Base-by-base conservation (phyloP, 2,113 vertebrate species). In the Ranitomeya imitator region DNA sequence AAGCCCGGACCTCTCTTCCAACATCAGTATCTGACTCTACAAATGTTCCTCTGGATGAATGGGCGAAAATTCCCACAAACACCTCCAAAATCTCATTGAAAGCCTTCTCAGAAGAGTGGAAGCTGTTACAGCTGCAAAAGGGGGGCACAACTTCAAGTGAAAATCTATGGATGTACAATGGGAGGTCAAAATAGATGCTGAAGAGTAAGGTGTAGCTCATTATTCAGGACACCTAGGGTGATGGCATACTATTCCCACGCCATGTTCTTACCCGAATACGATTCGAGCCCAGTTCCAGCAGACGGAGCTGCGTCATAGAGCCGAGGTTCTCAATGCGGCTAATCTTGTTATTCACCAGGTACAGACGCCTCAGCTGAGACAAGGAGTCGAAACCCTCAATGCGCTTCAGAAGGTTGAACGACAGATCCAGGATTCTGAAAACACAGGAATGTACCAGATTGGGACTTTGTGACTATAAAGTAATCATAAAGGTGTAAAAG, bases 271-370 rank as follows among this genome's bases (percentile, higher is more conserved):
- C 98, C 96, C 98, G 94, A 88, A 99, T 98, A 74, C 98, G 97
- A 91, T 99, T 99, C 55, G 98, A 99, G 23, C 98, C 98, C 93
- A 99, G 93, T 93, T 99, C 98, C 76, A 99, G 93, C 97, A 99
- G 97, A 89, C 97, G 96, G 61, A 99, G 93, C 89, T 93, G 90
- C 16, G 93, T 93, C 74, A 99, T 90, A 89, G 91, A 95, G 85
- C 96, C 96, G 86, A 99, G 18, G 89, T 97, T 99, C 91, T 96
- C 94, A 61, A 99, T 97, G 92, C 94, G 95, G 86, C 88, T 90
- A 86, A 99, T 99, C 94, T 99, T 99, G 90, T 99, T 99, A 94
- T 99, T 99, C 90, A 99, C 96, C 87, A 99, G 92, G 92, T 99
- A 99, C 90, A 99, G 97, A 77, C 99, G 99, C 91, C 96, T 98